Conservation (phyloP, 2,797 vertebrate genomes). For the Telmatherina bonti region DNA sequence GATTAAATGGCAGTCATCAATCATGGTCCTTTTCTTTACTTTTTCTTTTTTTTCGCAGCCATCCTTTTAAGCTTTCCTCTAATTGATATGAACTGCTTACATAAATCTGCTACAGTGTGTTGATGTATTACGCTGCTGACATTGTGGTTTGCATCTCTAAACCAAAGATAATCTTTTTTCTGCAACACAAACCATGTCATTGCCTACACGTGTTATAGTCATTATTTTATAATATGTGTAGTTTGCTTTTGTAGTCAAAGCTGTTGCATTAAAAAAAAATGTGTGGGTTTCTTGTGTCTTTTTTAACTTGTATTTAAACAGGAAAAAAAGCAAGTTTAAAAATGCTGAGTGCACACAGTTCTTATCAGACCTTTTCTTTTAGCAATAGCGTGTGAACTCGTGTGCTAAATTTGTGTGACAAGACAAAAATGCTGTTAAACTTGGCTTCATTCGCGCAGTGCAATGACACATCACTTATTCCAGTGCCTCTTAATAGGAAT, state of each 20-base stretch:
- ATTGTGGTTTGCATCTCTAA: conserved; percentile 44
- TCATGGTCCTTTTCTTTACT: conserved; percentile 55
- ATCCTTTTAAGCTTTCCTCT: conserved; percentile 59
- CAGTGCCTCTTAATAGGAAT: not conserved
- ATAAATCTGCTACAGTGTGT: conserved; percentile 71
- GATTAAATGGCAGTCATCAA: conserved; percentile 77
- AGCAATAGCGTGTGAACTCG: not conserved
- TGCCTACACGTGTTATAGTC: conserved; percentile 28
- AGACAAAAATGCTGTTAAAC: not conserved
- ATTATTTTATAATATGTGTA: conserved; percentile 3
- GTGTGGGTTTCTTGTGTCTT: not conserved
- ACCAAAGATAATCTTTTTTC: conserved; percentile 38
- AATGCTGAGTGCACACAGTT: not conserved
- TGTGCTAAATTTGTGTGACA: not conserved
- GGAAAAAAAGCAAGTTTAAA: not conserved
- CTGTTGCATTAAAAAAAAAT: conserved; percentile 9
- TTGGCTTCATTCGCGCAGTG: not conserved
- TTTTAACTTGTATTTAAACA: not conserved
- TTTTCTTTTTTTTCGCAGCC: conserved; percentile 52
- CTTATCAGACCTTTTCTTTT: not conserved
- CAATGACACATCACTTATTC: not conserved
- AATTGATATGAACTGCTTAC: conserved; percentile 70
- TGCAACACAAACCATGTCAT: not conserved
- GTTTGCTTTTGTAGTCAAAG: conserved; percentile 14
- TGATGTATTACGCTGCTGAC: conserved; percentile 36